phyloP scores from a whole-genome alignment of 2,888 invertebrate genomes.

The Cantharis flavilabris region DNA sequence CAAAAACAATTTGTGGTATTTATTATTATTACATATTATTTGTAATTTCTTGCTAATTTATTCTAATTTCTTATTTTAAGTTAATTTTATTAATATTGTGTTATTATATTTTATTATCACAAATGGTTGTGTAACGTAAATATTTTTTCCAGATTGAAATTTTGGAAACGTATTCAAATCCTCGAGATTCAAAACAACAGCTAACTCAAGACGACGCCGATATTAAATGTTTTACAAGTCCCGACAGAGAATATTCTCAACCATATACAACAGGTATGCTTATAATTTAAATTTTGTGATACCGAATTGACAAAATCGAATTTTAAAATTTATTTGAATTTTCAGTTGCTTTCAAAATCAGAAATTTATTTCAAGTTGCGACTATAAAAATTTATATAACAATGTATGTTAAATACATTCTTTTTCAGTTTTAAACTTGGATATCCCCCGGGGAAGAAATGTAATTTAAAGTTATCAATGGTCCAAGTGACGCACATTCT shows the following conservation, averaged over 20 bases:
- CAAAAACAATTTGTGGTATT: too few relatives aligned
- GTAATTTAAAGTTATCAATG: not conserved
- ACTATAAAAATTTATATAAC: not conserved
- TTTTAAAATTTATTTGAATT: not conserved
- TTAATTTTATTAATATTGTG: too few relatives aligned
- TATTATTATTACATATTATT: too few relatives aligned
- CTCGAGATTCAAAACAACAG: slow-evolving; percentile 64
- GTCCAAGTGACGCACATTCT: not conserved
- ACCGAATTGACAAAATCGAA: not conserved
- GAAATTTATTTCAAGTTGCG: not conserved
- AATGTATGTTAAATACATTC: not conserved
- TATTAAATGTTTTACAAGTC: slow-evolving; percentile 58
- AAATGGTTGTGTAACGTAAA: not conserved
- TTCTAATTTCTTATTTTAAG: too few relatives aligned
- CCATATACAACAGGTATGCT: slow-evolving; percentile 60
- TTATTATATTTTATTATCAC: not conserved
- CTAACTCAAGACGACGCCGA: slow-evolving; percentile 54
- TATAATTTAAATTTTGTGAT: not conserved
- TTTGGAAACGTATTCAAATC: slow-evolving; percentile 75
- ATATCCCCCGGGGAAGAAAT: not conserved
- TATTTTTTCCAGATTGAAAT: slow-evolving; percentile 67
- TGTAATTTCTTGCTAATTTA: too few relatives aligned
- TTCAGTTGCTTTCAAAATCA: not conserved
- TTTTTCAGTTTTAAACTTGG: not conserved
- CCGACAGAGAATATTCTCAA: slow-evolving; percentile 62